Percentiles rank a stretch among this genome's conserved stretches.
phyloP scores from a whole-genome alignment of 2,113 vertebrate genomes.

The Eubucco bourcierii region DNA sequence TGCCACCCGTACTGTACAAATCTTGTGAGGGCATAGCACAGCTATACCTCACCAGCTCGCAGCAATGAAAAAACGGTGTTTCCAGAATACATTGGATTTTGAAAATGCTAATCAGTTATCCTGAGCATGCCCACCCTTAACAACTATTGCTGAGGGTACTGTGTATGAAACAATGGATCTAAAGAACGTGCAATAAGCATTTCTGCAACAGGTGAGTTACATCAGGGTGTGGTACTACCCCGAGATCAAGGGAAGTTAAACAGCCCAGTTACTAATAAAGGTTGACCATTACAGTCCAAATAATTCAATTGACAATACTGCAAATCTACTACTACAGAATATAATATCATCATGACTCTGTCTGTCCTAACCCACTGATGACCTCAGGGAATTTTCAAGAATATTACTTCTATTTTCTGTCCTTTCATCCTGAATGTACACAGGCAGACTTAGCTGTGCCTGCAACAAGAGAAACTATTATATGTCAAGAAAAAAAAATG shows the following conservation, averaged over 20 bases:
- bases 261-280: not conserved
- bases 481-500: not conserved
- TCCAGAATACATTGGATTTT: not conserved
- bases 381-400: slow-evolving; percentile 60
- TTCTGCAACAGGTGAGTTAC: not conserved
- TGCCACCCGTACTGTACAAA: fast-evolving
- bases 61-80: not conserved
- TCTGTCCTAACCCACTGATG: slow-evolving; percentile 37
- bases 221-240: not conserved
- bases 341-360: not conserved
- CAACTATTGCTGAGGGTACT: not conserved
- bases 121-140: not conserved
- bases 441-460: slow-evolving; percentile 1
- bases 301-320: slow-evolving; percentile 31
- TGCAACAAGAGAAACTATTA: slow-evolving; percentile 40
- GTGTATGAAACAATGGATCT: fast-evolving
- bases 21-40: not conserved
- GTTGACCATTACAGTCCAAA: not conserved
- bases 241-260: not conserved
- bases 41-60: not conserved
- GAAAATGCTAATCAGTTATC: not conserved
- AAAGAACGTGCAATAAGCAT: not conserved
- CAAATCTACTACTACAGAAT: slow-evolving; percentile 30
- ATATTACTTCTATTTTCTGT: slow-evolving; percentile 42
- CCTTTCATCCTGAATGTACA: slow-evolving; percentile 23